Evolutionary conservation across 2,888 invertebrate species (phyloP).

Genomic region (Andrena haemorrhoa): DNA sequence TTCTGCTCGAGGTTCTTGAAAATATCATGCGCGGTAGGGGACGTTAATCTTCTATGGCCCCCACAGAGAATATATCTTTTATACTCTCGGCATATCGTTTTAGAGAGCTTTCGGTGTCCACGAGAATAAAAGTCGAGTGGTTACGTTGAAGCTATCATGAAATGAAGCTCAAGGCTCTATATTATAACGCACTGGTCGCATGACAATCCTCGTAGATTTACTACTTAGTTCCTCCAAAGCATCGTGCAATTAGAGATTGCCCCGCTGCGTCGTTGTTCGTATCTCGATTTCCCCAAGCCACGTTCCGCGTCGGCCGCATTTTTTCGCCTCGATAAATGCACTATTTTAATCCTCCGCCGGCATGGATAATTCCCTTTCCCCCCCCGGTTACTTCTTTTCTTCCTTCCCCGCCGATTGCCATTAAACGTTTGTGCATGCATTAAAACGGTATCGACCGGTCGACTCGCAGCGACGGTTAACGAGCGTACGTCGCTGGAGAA

Average conservation of each 20-base stretch:
- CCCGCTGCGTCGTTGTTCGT: constrained; percentile 7
- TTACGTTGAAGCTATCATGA: too few relatives aligned
- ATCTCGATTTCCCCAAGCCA: constrained; percentile 9
- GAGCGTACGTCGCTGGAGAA: constrained; percentile 16
- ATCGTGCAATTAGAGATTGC: constrained; percentile 20
- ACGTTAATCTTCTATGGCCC: too few relatives aligned
- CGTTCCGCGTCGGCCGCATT: constrained; percentile 14
- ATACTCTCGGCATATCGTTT: too few relatives aligned
- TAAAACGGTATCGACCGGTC: constrained; percentile 44
- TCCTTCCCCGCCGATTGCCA: constrained; percentile 15
- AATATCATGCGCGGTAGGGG: too few relatives aligned
- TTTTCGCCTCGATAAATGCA: constrained; percentile 29
- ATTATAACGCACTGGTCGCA: too few relatives aligned
- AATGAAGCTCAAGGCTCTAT: too few relatives aligned
- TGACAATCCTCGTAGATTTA: too few relatives aligned
- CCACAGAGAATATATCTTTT: too few relatives aligned
- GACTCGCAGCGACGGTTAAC: constrained; percentile 41
- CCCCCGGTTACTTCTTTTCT: neutral
- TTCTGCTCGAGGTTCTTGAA: too few relatives aligned
- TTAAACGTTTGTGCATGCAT: constrained; percentile 47
- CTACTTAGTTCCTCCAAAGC: neutral
- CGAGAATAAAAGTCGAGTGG: too few relatives aligned
- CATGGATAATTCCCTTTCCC: constrained; percentile 27
- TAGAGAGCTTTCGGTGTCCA: too few relatives aligned
- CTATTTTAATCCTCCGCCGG: constrained; percentile 18